phyloP scores from a whole-genome alignment of 2,797 vertebrate genomes.

The Platalea minor region DNA sequence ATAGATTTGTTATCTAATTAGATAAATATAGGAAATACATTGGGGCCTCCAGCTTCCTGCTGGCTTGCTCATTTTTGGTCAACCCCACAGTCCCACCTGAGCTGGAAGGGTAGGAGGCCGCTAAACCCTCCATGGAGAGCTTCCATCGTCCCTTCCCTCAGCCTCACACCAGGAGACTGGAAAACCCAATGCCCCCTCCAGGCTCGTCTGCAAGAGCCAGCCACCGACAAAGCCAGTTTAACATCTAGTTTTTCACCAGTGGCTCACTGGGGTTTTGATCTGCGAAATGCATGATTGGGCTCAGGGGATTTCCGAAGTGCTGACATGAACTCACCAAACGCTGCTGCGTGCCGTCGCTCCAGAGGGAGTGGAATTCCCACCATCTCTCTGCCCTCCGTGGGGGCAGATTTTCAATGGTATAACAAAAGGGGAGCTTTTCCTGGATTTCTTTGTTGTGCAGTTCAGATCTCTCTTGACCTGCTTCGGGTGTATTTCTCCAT shows the following conservation, averaged over 20 bases:
- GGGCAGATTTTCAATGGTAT: not conserved
- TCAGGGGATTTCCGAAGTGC: not conserved
- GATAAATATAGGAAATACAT: too few relatives aligned
- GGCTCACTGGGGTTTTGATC: not conserved
- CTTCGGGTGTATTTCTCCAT: not conserved
- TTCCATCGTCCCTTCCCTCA: too few relatives aligned
- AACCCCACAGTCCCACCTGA: too few relatives aligned
- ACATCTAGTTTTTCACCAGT: not conserved
- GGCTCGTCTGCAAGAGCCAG: not conserved
- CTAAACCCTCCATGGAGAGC: too few relatives aligned
- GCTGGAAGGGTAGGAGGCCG: too few relatives aligned
- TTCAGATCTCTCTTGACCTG: not conserved
- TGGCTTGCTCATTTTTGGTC: too few relatives aligned
- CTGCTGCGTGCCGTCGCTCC: fast-evolving
- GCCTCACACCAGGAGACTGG: too few relatives aligned
- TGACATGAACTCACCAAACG: fast-evolving
- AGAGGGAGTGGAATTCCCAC: not conserved
- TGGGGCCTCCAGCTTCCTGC: too few relatives aligned
- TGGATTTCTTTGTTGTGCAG: not conserved
- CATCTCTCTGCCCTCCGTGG: fast-evolving
- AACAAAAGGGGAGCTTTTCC: not conserved
- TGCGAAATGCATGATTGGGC: not conserved
- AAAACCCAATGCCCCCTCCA: not conserved
- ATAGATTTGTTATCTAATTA: too few relatives aligned
- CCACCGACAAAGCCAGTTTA: not conserved